A percentile compares a stretch with the other conserved stretches of the same genome.
These are phyloP conservation scores for Caenorhabditis panamensis DNA, from an alignment of 2,888 invertebrate genomes.

Conservation along the genomic window DNA sequence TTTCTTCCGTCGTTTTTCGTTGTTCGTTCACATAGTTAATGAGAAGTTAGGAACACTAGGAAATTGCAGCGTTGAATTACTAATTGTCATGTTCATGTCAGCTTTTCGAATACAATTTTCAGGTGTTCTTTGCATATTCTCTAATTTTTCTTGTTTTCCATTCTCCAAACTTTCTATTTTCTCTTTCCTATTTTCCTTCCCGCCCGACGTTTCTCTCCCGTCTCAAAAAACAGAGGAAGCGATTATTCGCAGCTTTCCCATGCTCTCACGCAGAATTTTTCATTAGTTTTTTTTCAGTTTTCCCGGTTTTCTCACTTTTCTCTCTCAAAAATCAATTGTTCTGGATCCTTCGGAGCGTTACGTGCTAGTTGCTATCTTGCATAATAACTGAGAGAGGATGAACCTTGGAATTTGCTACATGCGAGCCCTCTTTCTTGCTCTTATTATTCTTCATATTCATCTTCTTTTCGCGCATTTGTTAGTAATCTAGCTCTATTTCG, in stretches of 20 bases:
- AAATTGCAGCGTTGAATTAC: too few species aligned
- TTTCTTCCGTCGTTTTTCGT: too few species aligned
- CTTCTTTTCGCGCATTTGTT: constrained; percentile 40
- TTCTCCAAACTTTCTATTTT: constrained; percentile 16
- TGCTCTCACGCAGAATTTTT: constrained; percentile 38
- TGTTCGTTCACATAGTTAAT: too few species aligned
- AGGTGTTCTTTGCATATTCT: constrained; percentile 15
- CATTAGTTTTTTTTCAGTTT: constrained; percentile 16
- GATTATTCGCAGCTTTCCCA: constrained; percentile 3
- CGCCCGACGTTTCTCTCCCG: background rate
- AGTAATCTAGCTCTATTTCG: constrained; percentile 19
- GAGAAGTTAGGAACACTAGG: too few species aligned
- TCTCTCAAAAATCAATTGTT: background rate
- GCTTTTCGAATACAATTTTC: background rate
- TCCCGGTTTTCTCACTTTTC: constrained; percentile 5
- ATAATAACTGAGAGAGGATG: background rate
- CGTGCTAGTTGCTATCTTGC: background rate
- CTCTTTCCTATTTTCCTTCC: background rate
- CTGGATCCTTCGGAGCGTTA: background rate
- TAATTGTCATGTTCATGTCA: too few species aligned
- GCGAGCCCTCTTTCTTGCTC: background rate
- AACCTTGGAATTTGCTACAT: constrained; percentile 4
- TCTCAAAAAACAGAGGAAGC: constrained; percentile 1
- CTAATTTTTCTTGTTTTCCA: background rate
- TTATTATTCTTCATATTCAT: constrained; percentile 22